Conservation (phyloP, 2,888 invertebrate genomes). For the Phyllotreta striolata region DNA sequence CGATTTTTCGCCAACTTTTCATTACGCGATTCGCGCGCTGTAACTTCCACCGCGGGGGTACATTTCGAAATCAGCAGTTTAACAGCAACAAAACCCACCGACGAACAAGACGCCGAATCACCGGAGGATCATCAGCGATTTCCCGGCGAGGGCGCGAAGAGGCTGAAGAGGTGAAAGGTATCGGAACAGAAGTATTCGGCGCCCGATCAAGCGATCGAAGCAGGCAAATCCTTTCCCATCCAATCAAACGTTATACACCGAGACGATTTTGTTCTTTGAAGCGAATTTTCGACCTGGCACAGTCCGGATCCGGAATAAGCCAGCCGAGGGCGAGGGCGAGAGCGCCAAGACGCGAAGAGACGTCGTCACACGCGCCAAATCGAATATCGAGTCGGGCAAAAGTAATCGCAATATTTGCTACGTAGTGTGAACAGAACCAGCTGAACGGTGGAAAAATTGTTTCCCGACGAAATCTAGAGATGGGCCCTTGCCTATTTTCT, state of each 20-base stretch:
- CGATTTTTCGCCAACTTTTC: too few relatives aligned
- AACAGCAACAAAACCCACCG: too few relatives aligned
- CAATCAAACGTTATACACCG: conserved; percentile 49
- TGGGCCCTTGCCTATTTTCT: neutral
- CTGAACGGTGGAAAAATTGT: conserved; percentile 38
- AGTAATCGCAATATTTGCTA: conserved; percentile 60
- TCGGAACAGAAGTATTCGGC: conserved; percentile 6
- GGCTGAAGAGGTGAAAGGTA: neutral
- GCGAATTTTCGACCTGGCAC: conserved; percentile 45
- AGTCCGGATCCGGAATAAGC: conserved; percentile 33
- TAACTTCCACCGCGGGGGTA: too few relatives aligned
- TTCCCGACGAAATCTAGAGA: neutral
- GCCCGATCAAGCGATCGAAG: conserved; percentile 25
- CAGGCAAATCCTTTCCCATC: conserved; percentile 41
- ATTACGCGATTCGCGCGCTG: too few relatives aligned
- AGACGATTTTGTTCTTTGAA: conserved; percentile 48
- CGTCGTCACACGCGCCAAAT: conserved; percentile 44
- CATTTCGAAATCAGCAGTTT: too few relatives aligned
- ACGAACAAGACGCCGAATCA: too few relatives aligned
- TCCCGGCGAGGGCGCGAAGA: neutral
- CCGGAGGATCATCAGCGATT: neutral
- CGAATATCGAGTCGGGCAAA: conserved; percentile 57
- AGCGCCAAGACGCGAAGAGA: conserved; percentile 4
- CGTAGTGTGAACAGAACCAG: conserved; percentile 50
- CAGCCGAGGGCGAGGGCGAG: conserved; percentile 15